Percentiles rank a stretch among this genome's conserved stretches.
These are phyloP conservation scores for Penaeus japonicus DNA, from an alignment of 1,140 invertebrate genomes.

Conservation along the genomic window DNA sequence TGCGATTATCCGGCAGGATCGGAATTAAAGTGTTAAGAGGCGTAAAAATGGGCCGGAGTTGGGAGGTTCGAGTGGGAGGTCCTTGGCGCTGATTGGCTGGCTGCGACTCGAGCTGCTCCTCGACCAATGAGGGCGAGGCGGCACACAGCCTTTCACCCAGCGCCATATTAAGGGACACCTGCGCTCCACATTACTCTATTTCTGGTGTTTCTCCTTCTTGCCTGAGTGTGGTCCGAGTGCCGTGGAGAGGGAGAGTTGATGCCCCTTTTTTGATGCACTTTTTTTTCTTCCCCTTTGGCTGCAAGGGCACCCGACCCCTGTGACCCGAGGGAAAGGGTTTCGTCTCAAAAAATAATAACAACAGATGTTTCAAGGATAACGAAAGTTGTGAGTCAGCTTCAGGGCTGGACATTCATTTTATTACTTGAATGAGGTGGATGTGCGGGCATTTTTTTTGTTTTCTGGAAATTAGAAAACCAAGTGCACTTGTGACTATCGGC, in stretches of 20 bases:
- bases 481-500: neutral
- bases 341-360: too few species aligned
- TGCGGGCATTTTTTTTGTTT: too few species aligned
- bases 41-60: too few species aligned
- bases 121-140: conserved; percentile 56
- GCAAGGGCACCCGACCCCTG: too few species aligned
- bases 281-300: too few species aligned
- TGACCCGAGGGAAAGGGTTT: too few species aligned
- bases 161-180: conserved; percentile 57
- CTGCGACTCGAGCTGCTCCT: conserved; percentile 52
- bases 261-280: too few species aligned
- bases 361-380: conserved; percentile 37
- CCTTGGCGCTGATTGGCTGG: conserved; percentile 54
- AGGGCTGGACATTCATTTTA: neutral
- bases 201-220: neutral
- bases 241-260: too few species aligned
- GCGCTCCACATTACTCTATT: conserved; percentile 10
- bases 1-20: neutral
- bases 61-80: conserved; percentile 51
- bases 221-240: neutral
- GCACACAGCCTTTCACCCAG: conserved; percentile 44
- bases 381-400: conserved; percentile 26
- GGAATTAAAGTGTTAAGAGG: conserved; percentile 30
- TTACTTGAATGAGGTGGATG: neutral
- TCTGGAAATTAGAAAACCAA: neutral